Percentiles rank a stretch among this genome's conserved stretches.
These are phyloP conservation scores for Lycodopsis pacificus DNA, from an alignment of 2,797 vertebrate genomes.

Conservation along the genomic window DNA sequence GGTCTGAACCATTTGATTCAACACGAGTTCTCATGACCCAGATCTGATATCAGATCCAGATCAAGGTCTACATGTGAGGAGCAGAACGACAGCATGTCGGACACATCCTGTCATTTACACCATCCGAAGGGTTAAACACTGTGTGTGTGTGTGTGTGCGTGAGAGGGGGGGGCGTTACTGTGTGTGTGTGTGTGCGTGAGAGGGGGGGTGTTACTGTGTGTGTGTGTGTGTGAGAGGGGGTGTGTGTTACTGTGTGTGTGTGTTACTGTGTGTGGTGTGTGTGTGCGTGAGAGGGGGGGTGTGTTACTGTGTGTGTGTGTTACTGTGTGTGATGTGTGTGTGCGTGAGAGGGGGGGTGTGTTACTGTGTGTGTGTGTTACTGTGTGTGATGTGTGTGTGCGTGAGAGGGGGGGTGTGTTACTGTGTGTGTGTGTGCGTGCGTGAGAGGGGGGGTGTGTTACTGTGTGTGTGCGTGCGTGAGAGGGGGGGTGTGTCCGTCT, in stretches of 20 bases:
- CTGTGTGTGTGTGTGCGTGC: neutral
- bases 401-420: too few relatives aligned
- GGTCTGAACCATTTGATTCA: too few relatives aligned
- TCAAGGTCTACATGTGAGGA: neutral
- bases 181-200: neutral
- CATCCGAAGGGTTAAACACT: too few relatives aligned
- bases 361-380: neutral
- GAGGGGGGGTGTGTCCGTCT: slow-evolving; percentile 33
- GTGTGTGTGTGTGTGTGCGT: neutral
- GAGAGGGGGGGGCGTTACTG: too few relatives aligned
- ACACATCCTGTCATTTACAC: too few relatives aligned
- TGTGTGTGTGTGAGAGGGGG: neutral
- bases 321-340: neutral
- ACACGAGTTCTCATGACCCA: neutral
- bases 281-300: slow-evolving; percentile 8
- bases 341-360: slow-evolving; percentile 10
- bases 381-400: neutral
- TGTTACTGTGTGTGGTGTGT: neutral
- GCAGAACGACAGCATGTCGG: too few relatives aligned
- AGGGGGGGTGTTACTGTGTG: neutral
- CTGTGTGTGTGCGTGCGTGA: neutral
- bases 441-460: slow-evolving; percentile 5
- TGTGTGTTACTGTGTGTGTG: too few relatives aligned
- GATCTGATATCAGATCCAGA: neutral
- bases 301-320: neutral